Conservation (phyloP, 2,888 invertebrate genomes). For the Venusia cambrica region DNA sequence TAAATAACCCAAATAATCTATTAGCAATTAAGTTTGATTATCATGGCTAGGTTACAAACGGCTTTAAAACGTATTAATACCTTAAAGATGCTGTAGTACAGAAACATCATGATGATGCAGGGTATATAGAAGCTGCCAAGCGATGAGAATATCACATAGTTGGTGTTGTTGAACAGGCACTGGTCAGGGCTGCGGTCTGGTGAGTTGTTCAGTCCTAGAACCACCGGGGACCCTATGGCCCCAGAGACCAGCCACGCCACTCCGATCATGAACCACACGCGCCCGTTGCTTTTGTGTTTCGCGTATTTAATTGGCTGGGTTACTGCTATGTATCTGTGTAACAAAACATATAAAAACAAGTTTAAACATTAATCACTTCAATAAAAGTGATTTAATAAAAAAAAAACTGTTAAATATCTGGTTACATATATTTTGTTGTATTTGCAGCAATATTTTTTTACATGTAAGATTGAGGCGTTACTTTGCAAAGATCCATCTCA, state of each 20-base stretch:
- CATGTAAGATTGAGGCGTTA: no score
- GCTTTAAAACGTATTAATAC: slow-evolving; percentile 76
- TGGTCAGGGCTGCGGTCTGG: slow-evolving; percentile 89
- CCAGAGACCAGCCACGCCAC: slow-evolving; percentile 96
- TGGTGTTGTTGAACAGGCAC: slow-evolving; percentile 98
- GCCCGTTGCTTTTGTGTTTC: slow-evolving; percentile 96
- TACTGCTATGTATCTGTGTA: slow-evolving; percentile 97
- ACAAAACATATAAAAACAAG: slow-evolving; percentile 23
- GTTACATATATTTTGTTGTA: no score
- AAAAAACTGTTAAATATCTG: no score
- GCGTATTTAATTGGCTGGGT: slow-evolving; percentile 99
- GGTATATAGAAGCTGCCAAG: slow-evolving; percentile 99
- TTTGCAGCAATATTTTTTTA: no score
- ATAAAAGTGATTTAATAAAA: slow-evolving; percentile 1
- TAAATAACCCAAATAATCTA: no score
- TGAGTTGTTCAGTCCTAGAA: slow-evolving; percentile 96
- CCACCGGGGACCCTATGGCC: slow-evolving; percentile 97
- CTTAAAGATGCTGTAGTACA: slow-evolving; percentile 98
- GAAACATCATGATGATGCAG: slow-evolving; percentile 97
- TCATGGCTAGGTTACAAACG: no score
- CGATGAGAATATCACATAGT: slow-evolving; percentile 98
- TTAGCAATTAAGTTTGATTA: no score
- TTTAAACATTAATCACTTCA: no score
- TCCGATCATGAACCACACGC: slow-evolving; percentile 96
- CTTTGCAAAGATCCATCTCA: no score